These are phyloP conservation scores for Phaenicophaeus curvirostris DNA, from an alignment of 2,797 vertebrate genomes.

Conservation along the genomic window DNA sequence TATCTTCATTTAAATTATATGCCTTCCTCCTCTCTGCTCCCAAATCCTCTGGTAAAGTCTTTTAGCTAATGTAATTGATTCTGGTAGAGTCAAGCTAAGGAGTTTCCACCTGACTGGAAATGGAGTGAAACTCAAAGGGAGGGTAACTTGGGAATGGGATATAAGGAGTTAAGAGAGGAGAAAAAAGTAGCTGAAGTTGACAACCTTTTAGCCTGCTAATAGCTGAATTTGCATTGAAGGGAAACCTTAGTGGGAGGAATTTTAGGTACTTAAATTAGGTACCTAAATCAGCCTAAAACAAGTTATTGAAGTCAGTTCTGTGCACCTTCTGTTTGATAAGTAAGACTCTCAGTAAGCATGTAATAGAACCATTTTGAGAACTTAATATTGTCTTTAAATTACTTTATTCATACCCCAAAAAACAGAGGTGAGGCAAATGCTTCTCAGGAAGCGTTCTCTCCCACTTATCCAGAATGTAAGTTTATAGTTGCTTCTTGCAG, in stretches of 20 bases:
- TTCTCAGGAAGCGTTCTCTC: not conserved
- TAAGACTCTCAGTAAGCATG: no score
- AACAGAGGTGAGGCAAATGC: fast-evolving
- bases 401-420: not conserved
- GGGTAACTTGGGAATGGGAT: not conserved
- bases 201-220: not conserved
- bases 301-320: not conserved
- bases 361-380: not conserved
- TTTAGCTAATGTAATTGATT: not conserved
- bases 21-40: not conserved
- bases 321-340: not conserved
- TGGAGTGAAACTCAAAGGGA: not conserved
- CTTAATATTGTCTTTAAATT: not conserved
- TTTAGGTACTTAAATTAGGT: not conserved
- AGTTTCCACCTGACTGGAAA: not conserved
- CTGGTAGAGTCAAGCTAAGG: not conserved
- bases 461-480: fast-evolving
- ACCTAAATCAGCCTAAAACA: not conserved
- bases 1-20: not conserved
- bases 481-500: not conserved
- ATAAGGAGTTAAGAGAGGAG: not conserved
- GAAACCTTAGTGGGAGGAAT: not conserved
- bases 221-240: not conserved
- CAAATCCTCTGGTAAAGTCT: not conserved
- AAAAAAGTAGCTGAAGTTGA: not conserved